phyloP scores from a whole-genome alignment of 2,113 vertebrate species.

The Daphoenositta chrysoptera region DNA sequence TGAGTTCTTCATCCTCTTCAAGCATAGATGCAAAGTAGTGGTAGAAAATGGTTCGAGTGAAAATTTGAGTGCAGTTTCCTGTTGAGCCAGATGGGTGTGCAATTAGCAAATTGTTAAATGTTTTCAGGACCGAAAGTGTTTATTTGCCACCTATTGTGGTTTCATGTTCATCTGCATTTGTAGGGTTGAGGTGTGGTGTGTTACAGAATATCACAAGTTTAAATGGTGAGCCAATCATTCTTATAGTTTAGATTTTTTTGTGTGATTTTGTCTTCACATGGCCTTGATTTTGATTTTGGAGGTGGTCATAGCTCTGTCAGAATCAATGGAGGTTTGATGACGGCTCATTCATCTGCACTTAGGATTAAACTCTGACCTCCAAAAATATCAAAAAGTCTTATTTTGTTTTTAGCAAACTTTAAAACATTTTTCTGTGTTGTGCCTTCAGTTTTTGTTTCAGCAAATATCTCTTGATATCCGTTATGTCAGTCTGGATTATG shows the following conservation, averaged over 20 bases:
- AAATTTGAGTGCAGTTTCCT: conserved; percentile 27
- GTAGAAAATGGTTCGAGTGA: not conserved
- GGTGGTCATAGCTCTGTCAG: not conserved
- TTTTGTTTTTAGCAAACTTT: not conserved
- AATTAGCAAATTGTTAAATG: not conserved
- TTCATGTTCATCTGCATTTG: not conserved
- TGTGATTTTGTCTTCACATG: not conserved
- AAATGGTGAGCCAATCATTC: not conserved
- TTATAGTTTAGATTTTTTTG: fast-evolving
- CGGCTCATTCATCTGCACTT: not conserved
- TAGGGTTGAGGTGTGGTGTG: not conserved
- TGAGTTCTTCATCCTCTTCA: not conserved
- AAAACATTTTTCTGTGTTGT: not conserved
- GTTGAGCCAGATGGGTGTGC: conserved; percentile 48
- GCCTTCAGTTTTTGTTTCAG: not conserved
- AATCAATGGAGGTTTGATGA: not conserved
- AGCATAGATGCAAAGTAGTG: not conserved
- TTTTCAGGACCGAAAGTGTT: not conserved
- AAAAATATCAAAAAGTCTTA: not conserved
- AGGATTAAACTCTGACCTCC: not conserved
- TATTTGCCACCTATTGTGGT: not conserved
- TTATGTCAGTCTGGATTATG: not conserved
- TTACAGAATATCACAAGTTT: not conserved
- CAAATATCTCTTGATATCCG: not conserved
- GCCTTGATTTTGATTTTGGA: not conserved